Evolutionary conservation across 2,888 invertebrate genomes (phyloP).

Genomic region (Cephus spinipes): DNA sequence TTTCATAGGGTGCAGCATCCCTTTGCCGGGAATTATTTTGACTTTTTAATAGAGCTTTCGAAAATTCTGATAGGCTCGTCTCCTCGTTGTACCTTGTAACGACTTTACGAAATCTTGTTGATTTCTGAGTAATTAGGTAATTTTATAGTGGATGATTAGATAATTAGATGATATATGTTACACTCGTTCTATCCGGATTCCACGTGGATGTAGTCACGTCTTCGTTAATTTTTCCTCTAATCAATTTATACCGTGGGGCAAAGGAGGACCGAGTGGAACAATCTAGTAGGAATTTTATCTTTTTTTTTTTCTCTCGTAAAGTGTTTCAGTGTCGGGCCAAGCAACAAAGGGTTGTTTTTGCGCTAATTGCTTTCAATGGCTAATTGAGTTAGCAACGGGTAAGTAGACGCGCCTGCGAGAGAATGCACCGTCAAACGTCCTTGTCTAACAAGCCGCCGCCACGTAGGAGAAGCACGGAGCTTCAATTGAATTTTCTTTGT

Average conservation of each 20-base stretch:
- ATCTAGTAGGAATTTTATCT: not conserved
- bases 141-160: not conserved
- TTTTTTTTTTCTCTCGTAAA: conserved; percentile 13
- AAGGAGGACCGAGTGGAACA: not conserved
- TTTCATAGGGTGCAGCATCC: no score
- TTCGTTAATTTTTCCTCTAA: conserved; percentile 35
- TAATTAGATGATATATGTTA: not conserved
- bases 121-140: not conserved
- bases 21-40: no score
- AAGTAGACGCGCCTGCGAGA: conserved; percentile 37
- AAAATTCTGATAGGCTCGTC: not conserved
- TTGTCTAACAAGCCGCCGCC: conserved; percentile 25
- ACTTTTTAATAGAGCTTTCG: not conserved
- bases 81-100: not conserved
- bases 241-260: conserved; percentile 31
- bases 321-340: conserved; percentile 1
- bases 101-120: not conserved
- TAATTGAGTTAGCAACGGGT: conserved; percentile 30
- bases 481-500: not conserved
- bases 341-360: conserved; percentile 38
- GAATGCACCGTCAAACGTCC: conserved; percentile 33
- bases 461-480: not conserved
- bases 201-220: conserved; percentile 12
- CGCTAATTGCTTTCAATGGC: conserved; percentile 42
- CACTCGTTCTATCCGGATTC: not conserved